Percentiles rank a stretch among this genome's conserved stretches.
Conservation (phyloP, 2,113 vertebrate genomes). For the Petroica traversi region DNA sequence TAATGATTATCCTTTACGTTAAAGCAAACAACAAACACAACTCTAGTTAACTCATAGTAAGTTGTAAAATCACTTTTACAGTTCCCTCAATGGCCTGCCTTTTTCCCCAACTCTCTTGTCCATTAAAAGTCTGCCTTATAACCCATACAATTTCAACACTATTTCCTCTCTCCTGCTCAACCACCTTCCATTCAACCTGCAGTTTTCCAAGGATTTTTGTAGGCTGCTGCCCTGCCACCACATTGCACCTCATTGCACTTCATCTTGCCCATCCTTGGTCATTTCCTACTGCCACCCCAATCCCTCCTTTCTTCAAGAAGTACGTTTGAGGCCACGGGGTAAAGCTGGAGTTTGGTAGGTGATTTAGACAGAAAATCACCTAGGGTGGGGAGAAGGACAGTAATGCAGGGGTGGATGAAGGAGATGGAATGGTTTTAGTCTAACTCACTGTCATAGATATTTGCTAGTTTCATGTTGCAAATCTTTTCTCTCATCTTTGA, state of each 20-base stretch:
- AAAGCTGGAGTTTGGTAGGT: neutral
- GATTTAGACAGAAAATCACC: neutral
- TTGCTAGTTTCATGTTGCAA: neutral
- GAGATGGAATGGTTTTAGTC: neutral
- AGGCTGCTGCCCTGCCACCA: neutral
- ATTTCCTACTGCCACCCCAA: neutral
- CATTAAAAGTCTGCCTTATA: neutral
- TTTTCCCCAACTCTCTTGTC: neutral
- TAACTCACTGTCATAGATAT: neutral
- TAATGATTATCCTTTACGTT: neutral
- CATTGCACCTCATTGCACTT: fast-evolving
- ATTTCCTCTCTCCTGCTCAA: neutral
- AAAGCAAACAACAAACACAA: neutral
- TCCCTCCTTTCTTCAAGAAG: neutral
- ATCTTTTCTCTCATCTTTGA: neutral
- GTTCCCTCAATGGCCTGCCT: neutral
- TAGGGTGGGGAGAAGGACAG: neutral
- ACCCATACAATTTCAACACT: neutral
- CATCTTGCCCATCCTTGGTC: neutral
- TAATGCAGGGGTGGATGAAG: neutral
- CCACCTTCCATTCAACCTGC: neutral
- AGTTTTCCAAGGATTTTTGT: neutral
- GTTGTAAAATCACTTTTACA: neutral
- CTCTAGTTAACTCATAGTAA: neutral
- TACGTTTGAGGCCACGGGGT: neutral